Evolutionary conservation across 2,888 invertebrate species (phyloP).

Genomic region (Copidosoma aretas): DNA sequence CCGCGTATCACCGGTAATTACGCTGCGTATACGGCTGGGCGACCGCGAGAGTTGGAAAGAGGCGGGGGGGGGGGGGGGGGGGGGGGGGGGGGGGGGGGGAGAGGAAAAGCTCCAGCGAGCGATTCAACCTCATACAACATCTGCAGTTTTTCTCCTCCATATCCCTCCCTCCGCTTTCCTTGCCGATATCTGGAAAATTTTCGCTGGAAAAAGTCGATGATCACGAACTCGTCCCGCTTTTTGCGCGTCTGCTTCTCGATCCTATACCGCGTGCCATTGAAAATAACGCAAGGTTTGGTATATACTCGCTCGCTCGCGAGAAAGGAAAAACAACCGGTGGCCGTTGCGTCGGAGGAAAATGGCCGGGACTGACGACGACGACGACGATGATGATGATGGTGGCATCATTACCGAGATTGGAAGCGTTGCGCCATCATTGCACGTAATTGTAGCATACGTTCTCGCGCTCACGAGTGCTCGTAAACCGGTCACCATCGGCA

Average conservation of each 20-base stretch:
- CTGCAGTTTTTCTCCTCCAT: conserved; percentile 22
- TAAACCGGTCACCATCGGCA: no score
- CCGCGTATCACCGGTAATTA: conserved; percentile 40
- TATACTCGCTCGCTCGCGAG: neutral
- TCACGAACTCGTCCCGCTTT: neutral
- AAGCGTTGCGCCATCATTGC: no score
- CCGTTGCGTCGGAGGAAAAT: neutral
- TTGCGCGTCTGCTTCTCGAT: neutral
- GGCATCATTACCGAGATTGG: no score
- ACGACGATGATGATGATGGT: no score
- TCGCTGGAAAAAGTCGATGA: conserved; percentile 26
- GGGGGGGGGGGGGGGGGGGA: no score
- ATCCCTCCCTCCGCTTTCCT: neutral
- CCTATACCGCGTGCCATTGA: conserved; percentile 10
- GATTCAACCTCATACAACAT: conserved; percentile 30
- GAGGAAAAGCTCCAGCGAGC: no score
- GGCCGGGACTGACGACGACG: no score
- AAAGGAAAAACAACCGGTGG: conserved; percentile 1
- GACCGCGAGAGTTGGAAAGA: neutral
- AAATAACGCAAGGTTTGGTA: no score
- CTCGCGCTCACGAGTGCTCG: no score
- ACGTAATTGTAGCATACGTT: no score
- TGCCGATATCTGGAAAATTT: conserved; percentile 23
- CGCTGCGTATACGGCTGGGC: conserved; percentile 1
- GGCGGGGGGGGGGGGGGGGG: neutral